phyloP scores from a whole-genome alignment of 1,140 invertebrate species.

The Drosophila simulans region DNA sequence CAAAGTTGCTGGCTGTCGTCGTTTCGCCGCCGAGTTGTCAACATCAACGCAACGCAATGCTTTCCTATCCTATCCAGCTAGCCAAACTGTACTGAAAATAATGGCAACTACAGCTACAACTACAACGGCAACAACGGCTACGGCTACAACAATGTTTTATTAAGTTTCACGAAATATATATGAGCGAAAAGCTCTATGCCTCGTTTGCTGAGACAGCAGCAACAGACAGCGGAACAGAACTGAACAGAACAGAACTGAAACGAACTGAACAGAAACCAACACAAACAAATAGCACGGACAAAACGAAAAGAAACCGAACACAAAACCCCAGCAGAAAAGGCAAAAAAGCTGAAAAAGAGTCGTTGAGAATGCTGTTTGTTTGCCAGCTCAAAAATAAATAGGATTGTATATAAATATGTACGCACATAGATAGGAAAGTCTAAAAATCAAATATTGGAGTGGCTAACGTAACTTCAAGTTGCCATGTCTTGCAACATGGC shows the following conservation, averaged over 20 bases:
- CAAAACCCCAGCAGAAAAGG: constrained; percentile 32
- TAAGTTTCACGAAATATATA: constrained; percentile 67
- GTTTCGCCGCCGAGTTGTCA: constrained; percentile 31
- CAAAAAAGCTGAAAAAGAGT: constrained; percentile 27
- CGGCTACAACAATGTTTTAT: constrained; percentile 65
- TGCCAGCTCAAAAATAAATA: constrained; percentile 28
- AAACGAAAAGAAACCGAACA: constrained; percentile 38
- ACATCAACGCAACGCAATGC: constrained; percentile 27
- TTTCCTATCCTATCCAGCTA: constrained; percentile 29
- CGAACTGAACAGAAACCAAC: constrained; percentile 32
- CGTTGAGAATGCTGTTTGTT: constrained; percentile 43
- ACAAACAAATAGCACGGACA: constrained; percentile 49
- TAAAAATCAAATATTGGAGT: constrained; percentile 14
- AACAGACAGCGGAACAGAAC: constrained; percentile 17
- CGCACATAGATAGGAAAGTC: constrained; percentile 15
- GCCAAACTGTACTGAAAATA: constrained; percentile 68
- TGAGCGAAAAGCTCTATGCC: constrained; percentile 57
- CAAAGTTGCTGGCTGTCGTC: constrained; percentile 64
- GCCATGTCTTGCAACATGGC: not conserved
- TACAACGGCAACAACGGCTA: constrained; percentile 16
- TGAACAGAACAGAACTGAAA: constrained; percentile 15
- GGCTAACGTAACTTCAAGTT: constrained; percentile 5
- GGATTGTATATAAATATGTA: not conserved
- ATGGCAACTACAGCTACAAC: constrained; percentile 28
- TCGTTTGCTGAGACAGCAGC: constrained; percentile 62